Conservation (phyloP, 2,888 invertebrate species). For the Seira ritae region DNA sequence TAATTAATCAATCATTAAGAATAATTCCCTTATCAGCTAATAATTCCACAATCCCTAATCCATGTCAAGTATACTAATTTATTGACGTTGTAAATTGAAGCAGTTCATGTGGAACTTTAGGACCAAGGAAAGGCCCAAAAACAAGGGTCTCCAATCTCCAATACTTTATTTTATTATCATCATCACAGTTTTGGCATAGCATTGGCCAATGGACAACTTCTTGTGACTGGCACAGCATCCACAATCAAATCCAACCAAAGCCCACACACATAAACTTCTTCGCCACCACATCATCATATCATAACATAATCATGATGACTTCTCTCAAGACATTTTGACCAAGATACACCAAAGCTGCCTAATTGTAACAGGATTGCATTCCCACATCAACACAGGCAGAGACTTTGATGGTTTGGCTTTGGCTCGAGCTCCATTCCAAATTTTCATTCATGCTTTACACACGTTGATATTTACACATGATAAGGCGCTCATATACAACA, state of each 20-base stretch:
- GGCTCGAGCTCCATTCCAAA: conserved; percentile 19
- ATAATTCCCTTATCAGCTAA: not conserved
- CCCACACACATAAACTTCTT: no score
- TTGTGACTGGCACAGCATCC: conserved; percentile 49
- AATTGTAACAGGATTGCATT: no score
- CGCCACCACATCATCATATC: no score
- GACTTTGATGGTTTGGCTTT: no score
- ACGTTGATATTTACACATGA: conserved; percentile 16
- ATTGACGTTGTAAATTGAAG: conserved; percentile 33
- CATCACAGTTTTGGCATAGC: not conserved
- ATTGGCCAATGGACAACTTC: conserved; percentile 45
- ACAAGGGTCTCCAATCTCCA: not conserved
- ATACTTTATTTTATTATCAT: not conserved
- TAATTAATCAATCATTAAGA: not conserved
- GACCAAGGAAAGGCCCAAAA: conserved; percentile 37
- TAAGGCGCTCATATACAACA: not conserved
- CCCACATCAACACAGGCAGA: no score
- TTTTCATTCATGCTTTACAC: conserved; percentile 50
- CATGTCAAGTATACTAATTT: conserved; percentile 11
- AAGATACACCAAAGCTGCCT: conserved; percentile 42
- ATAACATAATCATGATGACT: no score
- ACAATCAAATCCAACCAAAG: no score
- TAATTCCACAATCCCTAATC: not conserved
- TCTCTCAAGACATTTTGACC: conserved; percentile 30
- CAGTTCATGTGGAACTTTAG: conserved; percentile 48